Conservation (phyloP, 2,888 invertebrate species). For the Lasioglossum malachurum region DNA sequence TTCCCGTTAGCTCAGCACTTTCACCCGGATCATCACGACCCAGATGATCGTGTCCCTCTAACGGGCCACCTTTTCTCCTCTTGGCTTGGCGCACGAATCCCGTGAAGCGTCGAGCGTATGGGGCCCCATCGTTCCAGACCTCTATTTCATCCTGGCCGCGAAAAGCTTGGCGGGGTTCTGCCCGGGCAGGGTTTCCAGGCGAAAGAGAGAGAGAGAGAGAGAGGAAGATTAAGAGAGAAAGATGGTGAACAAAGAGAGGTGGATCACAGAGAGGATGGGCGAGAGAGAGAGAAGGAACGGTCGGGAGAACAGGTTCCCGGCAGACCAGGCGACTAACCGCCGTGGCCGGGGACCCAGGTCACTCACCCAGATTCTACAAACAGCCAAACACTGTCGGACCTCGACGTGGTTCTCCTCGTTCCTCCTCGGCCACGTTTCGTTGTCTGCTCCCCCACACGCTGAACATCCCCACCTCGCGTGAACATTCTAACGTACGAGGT, state of each 20-base stretch:
- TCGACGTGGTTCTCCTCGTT: conserved; percentile 35
- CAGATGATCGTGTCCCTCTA: conserved; percentile 73
- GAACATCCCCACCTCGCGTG: conserved; percentile 22
- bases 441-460: conserved; percentile 30
- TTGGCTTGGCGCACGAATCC: conserved; percentile 31
- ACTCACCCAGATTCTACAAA: conserved; percentile 83
- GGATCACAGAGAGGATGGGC: neutral
- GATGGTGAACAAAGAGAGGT: neutral
- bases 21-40: conserved; percentile 75
- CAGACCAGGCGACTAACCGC: conserved; percentile 73
- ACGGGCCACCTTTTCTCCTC: conserved; percentile 58
- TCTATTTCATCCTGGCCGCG: conserved; percentile 39
- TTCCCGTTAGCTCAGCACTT: conserved; percentile 73
- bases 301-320: conserved; percentile 81
- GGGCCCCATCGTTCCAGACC: conserved; percentile 16
- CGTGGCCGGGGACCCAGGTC: conserved; percentile 77
- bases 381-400: conserved; percentile 76
- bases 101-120: neutral
- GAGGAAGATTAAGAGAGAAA: conserved; percentile 37
- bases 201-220: conserved; percentile 26
- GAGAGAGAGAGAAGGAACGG: conserved; percentile 65
- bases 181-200: conserved; percentile 45
- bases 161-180: conserved; percentile 44
- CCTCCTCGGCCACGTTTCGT: conserved; percentile 31
- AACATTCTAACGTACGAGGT: conserved; percentile 58